Evolutionary conservation across 2,797 vertebrate species (phyloP), one percentile per base, ranked within the genome.

Genomic region (Gouania willdenowi): DNA sequence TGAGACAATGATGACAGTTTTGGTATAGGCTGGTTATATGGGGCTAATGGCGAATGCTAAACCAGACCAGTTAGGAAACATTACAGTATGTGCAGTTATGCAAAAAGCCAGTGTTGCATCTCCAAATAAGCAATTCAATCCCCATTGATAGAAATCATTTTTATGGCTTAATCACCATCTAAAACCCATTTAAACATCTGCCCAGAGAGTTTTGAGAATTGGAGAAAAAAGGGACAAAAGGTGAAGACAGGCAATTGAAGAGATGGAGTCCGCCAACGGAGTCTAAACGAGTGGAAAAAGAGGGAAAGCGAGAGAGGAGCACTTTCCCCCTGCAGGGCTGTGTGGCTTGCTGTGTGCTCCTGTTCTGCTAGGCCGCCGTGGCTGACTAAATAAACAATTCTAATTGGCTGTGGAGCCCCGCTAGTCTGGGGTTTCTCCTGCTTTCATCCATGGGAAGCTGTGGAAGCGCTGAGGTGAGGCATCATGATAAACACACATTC

Each of bases 401-500:
- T 95, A 94, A 95, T 94, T 94, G 91, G 87, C 83, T 84, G 87
- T 91, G 91, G 94, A 92, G 92, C 93, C 93, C 90, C 88, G 77
- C 88, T 89, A 91, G 88, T 92, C 92, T 88, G 86, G 78, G 85
- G 85, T 89, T 89, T 87, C 81, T 82, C 78, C 78, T 56, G 79
- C 86, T 74, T 85, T 84, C 80, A 85, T 79, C 83, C 88, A 84
- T 56, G 69, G 83, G 88, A 90, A 89, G 82, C 77, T 75, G 67
- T 35, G 64, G 59, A 49, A 84, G 85, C 75, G 86, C 71, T 65
- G 86, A 89, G 88, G 86, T 68, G 19, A 84, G 82, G 86, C 42
- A 51, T 81, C 82, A 77, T 84, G 86, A 82, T 85, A 84, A 85
- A 88, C 81, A 79, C 77, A 78, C 77, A 76, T 71, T 69, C 64